Evolutionary conservation across 2,113 vertebrate genomes (phyloP).

Genomic region (Oreamnos americanus): DNA sequence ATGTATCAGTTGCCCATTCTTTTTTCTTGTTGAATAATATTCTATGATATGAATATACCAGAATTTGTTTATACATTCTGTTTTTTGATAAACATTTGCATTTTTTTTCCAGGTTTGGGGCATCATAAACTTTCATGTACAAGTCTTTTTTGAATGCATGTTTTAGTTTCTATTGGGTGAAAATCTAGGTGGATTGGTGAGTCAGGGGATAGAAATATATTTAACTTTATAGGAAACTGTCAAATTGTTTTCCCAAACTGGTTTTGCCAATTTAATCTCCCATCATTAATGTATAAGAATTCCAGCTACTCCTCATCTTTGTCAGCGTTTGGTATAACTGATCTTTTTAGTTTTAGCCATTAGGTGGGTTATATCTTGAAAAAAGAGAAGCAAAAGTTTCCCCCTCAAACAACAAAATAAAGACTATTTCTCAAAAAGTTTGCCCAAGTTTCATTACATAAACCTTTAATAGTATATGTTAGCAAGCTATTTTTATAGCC

Average conservation of each 20-base stretch:
- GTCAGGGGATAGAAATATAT: neutral
- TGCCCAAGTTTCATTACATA: neutral
- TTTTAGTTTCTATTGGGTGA: slow-evolving; percentile 16
- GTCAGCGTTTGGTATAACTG: neutral
- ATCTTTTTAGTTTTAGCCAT: neutral
- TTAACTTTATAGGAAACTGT: neutral
- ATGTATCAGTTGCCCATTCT: neutral
- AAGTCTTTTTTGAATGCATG: neutral
- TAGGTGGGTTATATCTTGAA: neutral
- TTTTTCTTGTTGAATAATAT: neutral
- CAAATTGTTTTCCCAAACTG: neutral
- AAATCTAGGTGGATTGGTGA: neutral
- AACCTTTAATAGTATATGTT: neutral
- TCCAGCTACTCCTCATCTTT: neutral
- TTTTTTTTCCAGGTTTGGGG: neutral
- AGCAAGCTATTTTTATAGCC: neutral
- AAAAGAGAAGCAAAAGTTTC: neutral
- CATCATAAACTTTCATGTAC: neutral
- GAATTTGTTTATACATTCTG: neutral
- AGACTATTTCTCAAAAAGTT: neutral
- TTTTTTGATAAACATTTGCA: neutral
- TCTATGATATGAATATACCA: neutral
- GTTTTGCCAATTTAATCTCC: neutral
- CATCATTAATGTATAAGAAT: neutral
- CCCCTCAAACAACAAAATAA: neutral